Evolutionary conservation across 1,140 invertebrate species (phyloP), one percentile per base, ranked within the genome.

Genomic region (Drosophila leontia): DNA sequence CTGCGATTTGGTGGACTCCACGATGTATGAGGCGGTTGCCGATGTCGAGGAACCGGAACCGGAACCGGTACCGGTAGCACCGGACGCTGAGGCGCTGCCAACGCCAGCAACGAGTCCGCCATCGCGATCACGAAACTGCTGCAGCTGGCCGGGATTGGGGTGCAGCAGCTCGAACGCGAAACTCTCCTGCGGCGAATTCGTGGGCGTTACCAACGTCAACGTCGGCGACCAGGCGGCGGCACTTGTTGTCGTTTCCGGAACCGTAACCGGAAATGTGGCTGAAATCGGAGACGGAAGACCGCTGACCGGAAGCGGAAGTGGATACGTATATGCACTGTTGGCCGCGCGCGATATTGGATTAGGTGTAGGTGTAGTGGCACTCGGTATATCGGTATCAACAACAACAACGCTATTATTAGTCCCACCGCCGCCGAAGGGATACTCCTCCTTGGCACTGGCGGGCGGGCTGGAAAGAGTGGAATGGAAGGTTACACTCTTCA

Each of bases 401-500:
- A 29, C 7, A 39, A 50, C 44, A 39, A 29, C 62, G 53, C 61
- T 41, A 35, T n/a, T 41, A 32, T n/a, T 26, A 13, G 41, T 34
- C 56, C 29, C 53, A 58, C 41, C 79, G 53, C 67, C 67, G 63
- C 76, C 60, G 69, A 90, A 80, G 75, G 85, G 56, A 65, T 75
- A 67, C 51, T 78, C 80, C 74, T 88, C 92, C 51, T 82, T 90
- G 64, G 93, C 94, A 92, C 94, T 95, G 57, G 93, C 92, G 15
- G 96, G 96, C 56, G 96, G 96, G 82, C 96, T 97, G 74, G 96
- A 96, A 84, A 97, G 94, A 63, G 96, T 97, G 91, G 96, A 94
- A 92, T 97, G 96, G 93, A 97, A 97, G 57, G 97, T 97, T 56
- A 97, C 96, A 93, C 97, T 97, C 94, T 98, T 98, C 41, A 96